phyloP scores from a whole-genome alignment of 2,888 invertebrate species.

The Troglohyphantes excavatus region DNA sequence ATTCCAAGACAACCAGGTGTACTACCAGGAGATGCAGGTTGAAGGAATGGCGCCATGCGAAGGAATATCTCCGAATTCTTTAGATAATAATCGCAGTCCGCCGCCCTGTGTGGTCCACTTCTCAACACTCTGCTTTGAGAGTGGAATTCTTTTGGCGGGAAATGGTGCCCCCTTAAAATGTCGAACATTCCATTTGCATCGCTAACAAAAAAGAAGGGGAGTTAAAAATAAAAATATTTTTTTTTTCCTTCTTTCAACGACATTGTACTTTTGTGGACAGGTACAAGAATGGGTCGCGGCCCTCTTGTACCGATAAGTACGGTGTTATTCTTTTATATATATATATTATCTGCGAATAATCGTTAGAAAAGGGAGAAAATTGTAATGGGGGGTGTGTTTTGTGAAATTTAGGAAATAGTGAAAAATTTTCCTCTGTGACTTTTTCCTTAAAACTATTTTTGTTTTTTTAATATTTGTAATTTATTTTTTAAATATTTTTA shows the following conservation, averaged over 20 bases:
- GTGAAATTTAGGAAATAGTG: background rate
- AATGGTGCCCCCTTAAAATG: background rate
- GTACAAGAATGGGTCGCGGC: no score
- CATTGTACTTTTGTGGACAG: background rate
- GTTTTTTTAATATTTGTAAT: no score
- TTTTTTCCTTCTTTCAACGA: background rate
- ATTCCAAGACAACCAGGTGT: no score
- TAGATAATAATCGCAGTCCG: conserved; percentile 33
- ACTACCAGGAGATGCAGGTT: background rate
- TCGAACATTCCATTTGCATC: conserved; percentile 16
- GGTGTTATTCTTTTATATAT: background rate
- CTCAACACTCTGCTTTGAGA: conserved; percentile 3
- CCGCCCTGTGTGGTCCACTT: conserved; percentile 51
- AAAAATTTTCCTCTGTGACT: background rate
- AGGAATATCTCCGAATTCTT: background rate
- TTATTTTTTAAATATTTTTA: no score
- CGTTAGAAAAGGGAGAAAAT: background rate
- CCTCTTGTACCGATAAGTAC: background rate
- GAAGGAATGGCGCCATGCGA: conserved; percentile 29
- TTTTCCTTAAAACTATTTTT: background rate
- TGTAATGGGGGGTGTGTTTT: background rate
- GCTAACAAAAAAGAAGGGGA: background rate
- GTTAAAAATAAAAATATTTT: background rate
- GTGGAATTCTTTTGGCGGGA: conserved; percentile 8
- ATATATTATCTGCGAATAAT: background rate